Evolutionary conservation across 2,888 invertebrate species (phyloP).

Genomic region (Drosophila melanocephala): DNA sequence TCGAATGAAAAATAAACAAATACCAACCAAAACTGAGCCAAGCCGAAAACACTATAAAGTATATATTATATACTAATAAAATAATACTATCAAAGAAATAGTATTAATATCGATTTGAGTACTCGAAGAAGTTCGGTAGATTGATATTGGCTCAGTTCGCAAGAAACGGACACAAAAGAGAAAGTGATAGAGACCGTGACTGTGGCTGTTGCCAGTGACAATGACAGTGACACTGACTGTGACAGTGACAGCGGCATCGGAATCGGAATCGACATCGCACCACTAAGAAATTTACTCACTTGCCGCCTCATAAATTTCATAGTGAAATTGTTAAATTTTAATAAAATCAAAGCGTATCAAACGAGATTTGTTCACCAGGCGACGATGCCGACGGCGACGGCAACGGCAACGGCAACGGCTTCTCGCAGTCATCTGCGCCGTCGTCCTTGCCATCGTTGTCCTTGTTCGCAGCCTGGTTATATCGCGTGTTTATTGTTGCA

Average conservation of each 20-base stretch:
- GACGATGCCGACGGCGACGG: conserved; percentile 38
- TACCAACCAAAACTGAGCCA: not conserved
- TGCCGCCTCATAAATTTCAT: conserved; percentile 73
- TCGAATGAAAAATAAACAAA: not conserved
- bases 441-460: conserved; percentile 71
- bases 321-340: conserved; percentile 80
- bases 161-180: conserved; percentile 13
- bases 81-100: not conserved
- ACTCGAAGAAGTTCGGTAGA: not conserved
- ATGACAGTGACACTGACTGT: not conserved
- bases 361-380: conserved; percentile 79
- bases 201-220: not conserved
- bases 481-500: conserved; percentile 81
- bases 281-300: conserved; percentile 30
- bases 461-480: conserved; percentile 81
- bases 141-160: conserved; percentile 30
- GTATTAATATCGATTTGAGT: not conserved
- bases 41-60: not conserved
- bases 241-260: not conserved
- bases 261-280: conserved; percentile 2
- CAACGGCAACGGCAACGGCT: conserved; percentile 9
- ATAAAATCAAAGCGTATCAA: conserved; percentile 82
- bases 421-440: conserved; percentile 36
- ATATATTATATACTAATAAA: too few species aligned
- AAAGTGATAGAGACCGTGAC: conserved; percentile 18